phyloP scores from a whole-genome alignment of 2,113 vertebrate species.

The Onychostruthus taczanowskii region DNA sequence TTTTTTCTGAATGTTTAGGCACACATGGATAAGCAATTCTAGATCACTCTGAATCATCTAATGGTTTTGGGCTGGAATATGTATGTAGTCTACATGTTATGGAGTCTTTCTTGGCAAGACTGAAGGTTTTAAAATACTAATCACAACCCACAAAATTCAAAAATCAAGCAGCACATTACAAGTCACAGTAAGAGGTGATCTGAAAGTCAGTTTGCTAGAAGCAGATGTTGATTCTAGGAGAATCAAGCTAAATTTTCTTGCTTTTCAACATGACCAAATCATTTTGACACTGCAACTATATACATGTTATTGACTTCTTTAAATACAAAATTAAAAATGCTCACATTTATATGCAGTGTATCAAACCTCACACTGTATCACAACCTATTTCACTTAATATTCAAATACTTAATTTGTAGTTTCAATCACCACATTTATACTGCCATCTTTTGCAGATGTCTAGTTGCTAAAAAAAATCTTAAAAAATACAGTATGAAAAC shows the following conservation, averaged over 20 bases:
- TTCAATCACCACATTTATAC: background rate
- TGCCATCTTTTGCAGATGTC: background rate
- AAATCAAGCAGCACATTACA: background rate
- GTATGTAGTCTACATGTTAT: background rate
- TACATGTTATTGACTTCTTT: background rate
- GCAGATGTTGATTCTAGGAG: background rate
- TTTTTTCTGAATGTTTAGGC: constrained; percentile 1
- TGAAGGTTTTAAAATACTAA: constrained; percentile 18
- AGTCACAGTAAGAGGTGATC: background rate
- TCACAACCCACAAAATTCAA: background rate
- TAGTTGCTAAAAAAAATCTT: background rate
- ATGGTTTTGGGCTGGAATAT: background rate
- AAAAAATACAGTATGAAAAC: background rate
- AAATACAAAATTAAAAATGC: background rate
- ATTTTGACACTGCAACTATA: background rate
- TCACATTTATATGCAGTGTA: background rate
- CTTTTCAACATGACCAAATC: background rate
- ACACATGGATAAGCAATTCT: background rate
- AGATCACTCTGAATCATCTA: background rate
- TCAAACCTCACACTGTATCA: background rate
- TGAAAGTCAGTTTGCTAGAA: background rate
- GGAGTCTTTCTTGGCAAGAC: background rate
- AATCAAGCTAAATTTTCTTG: background rate
- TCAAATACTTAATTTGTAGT: background rate
- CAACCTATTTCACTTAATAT: background rate